phyloP scores from a whole-genome alignment of 2,113 vertebrate genomes.

The Oreocharis arfaki region DNA sequence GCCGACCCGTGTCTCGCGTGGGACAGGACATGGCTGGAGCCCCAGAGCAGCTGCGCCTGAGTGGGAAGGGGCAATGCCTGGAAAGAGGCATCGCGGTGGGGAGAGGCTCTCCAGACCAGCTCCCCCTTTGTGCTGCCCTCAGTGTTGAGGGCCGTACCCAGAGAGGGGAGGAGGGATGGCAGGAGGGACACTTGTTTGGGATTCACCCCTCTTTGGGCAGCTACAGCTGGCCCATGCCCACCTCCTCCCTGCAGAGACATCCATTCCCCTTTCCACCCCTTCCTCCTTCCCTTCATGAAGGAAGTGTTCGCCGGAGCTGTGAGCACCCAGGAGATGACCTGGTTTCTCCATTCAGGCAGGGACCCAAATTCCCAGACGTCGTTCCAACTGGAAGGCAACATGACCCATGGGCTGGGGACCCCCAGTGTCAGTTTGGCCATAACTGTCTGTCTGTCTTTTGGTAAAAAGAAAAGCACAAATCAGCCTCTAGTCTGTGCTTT shows the following conservation, averaged over 20 bases:
- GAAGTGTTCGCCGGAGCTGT: rapidly evolving
- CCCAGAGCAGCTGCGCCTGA: not conserved
- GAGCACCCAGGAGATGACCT: not conserved
- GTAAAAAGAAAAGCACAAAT: not conserved
- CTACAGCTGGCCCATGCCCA: rapidly evolving
- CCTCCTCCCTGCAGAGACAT: not conserved
- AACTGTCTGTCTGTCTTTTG: not conserved
- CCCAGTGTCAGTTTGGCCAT: not conserved
- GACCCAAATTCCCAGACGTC: not conserved
- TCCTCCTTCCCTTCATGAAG: not conserved
- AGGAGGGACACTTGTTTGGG: not conserved
- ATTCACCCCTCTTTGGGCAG: not conserved
- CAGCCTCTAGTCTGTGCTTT: not conserved
- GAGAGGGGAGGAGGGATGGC: not conserved
- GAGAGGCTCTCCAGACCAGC: not conserved
- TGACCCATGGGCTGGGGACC: rapidly evolving
- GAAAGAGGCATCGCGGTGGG: not conserved
- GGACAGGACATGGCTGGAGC: not conserved
- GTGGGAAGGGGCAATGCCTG: not conserved
- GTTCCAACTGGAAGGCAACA: constrained; percentile 30
- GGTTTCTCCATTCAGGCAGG: not conserved
- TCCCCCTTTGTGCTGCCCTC: not conserved
- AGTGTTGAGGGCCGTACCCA: rapidly evolving
- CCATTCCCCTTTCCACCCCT: not conserved
- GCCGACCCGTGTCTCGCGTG: rapidly evolving